Percentiles rank a stretch among this genome's conserved stretches.
phyloP scores from a whole-genome alignment of 1,140 invertebrate species.

The Alviniconcha marisindica region DNA sequence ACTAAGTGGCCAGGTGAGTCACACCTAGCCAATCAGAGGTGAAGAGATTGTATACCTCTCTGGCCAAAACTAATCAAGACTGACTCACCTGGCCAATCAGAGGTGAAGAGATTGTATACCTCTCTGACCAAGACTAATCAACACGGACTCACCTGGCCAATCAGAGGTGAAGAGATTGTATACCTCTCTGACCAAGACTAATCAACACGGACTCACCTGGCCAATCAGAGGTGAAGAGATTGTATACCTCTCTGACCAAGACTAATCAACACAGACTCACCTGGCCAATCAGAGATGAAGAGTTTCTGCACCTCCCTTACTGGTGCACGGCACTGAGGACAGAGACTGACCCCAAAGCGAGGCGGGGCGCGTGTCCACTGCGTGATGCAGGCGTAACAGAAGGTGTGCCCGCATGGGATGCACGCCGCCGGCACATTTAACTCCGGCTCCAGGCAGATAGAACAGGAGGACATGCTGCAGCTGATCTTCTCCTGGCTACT shows the following conservation, averaged over 20 bases:
- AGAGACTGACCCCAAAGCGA: background rate
- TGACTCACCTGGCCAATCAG: no score
- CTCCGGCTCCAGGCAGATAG: slow-evolving; percentile 32
- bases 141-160: no score
- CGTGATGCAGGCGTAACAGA: slow-evolving; percentile 27
- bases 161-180: background rate
- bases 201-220: no score
- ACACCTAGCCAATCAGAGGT: no score
- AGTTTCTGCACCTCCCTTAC: slow-evolving; percentile 33
- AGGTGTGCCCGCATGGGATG: slow-evolving; percentile 33
- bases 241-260: no score
- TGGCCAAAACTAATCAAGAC: no score
- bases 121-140: no score
- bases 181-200: no score
- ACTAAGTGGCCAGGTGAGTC: no score
- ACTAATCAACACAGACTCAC: no score
- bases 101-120: no score
- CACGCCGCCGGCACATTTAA: slow-evolving; percentile 22
- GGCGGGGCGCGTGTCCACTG: slow-evolving; percentile 17
- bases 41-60: no score
- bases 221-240: background rate
- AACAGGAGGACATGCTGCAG: slow-evolving; percentile 21
- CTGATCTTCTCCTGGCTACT: background rate
- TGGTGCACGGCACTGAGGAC: slow-evolving; percentile 26
- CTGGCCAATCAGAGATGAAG: slow-evolving; percentile 24